Evolutionary conservation across 2,888 invertebrate species (phyloP).

Genomic region (Lathronympha strigana): DNA sequence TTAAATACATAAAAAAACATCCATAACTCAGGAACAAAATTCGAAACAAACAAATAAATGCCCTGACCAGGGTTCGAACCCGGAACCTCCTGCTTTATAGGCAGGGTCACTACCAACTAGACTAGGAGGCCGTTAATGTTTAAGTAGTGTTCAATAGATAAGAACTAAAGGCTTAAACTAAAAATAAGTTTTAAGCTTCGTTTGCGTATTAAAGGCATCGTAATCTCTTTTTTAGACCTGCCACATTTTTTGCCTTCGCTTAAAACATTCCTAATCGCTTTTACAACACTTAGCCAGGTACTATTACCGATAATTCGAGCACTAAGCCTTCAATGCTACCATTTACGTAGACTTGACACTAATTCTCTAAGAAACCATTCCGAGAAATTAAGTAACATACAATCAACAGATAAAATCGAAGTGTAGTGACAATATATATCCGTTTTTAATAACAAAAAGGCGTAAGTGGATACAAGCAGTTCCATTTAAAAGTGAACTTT

Average conservation of each 20-base stretch:
- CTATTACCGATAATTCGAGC: constrained; percentile 13
- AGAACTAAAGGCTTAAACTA: no score
- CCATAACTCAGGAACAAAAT: no score
- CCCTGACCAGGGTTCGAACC: no score
- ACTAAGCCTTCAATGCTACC: constrained; percentile 25
- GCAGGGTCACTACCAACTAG: no score
- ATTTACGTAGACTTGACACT: constrained; percentile 31
- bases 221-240: not conserved
- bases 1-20: no score
- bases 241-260: not conserved
- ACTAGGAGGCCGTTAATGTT: no score
- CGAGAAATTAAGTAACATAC: constrained; percentile 53
- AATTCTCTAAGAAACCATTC: constrained; percentile 46
- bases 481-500: not conserved
- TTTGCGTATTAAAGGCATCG: not conserved
- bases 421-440: constrained; percentile 65
- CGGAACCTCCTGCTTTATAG: no score
- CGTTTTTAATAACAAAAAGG: not conserved
- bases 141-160: no score
- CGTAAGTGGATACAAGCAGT: not conserved
- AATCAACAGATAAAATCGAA: constrained; percentile 69
- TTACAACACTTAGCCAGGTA: constrained; percentile 18
- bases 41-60: no score
- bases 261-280: constrained; percentile 26
- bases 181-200: no score